Conservation (phyloP, 2,113 vertebrate genomes). For the Castor canadensis region DNA sequence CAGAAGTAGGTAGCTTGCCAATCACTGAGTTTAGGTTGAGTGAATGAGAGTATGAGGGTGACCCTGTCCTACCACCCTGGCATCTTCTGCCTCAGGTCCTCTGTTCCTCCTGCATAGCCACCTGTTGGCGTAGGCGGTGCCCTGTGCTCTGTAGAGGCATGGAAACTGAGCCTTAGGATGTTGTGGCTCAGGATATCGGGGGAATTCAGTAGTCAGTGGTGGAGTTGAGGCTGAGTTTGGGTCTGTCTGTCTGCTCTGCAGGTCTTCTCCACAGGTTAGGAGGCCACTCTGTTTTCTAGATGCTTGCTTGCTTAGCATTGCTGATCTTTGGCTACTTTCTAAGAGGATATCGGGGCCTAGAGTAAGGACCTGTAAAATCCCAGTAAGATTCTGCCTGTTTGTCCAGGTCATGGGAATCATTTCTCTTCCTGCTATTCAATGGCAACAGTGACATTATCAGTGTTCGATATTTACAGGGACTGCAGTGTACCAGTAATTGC, state of each 20-base stretch:
- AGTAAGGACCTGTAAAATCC: not conserved
- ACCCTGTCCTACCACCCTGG: rapidly evolving
- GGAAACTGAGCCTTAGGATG: not conserved
- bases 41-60: not conserved
- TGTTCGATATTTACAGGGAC: not conserved
- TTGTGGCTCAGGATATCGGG: not conserved
- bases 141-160: not conserved
- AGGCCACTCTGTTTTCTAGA: not conserved
- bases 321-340: not conserved
- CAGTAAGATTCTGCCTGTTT: not conserved
- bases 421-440: not conserved
- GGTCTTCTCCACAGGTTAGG: not conserved
- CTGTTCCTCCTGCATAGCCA: not conserved
- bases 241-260: not conserved
- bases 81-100: rapidly evolving
- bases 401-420: not conserved
- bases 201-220: not conserved
- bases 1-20: rapidly evolving
- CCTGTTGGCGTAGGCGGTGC: too few relatives aligned
- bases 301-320: not conserved
- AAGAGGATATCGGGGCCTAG: not conserved
- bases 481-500: not conserved
- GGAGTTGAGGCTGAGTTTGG: not conserved
- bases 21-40: not conserved
- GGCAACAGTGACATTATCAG: too few relatives aligned